Evolutionary conservation across 2,113 vertebrate species (phyloP).

Genomic region (Labrus mixtus): DNA sequence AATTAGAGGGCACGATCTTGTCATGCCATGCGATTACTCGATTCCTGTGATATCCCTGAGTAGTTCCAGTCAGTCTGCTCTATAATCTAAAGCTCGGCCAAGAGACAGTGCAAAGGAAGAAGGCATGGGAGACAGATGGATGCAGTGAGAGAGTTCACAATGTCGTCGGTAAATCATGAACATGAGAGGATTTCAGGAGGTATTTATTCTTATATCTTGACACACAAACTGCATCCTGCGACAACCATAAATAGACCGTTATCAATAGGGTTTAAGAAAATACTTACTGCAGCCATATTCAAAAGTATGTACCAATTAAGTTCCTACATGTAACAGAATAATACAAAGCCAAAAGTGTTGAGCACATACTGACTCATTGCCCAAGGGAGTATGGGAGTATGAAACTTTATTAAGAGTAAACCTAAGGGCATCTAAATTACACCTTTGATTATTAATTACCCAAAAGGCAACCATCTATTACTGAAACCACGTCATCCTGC

Average conservation of each 20-base stretch:
- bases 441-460: constrained; percentile 79
- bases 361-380: constrained; percentile 72
- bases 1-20: constrained; percentile 82
- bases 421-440: constrained; percentile 74
- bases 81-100: constrained; percentile 75
- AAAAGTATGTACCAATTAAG: constrained; percentile 20
- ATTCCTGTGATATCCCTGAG: constrained; percentile 80
- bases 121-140: constrained; percentile 5
- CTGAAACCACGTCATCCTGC: constrained; percentile 64
- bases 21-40: constrained; percentile 79
- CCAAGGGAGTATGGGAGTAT: constrained; percentile 60
- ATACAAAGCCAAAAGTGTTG: constrained; percentile 49
- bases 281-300: neutral
- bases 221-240: constrained; percentile 5
- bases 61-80: constrained; percentile 63
- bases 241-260: constrained; percentile 2
- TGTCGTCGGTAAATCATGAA: constrained; percentile 42
- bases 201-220: constrained; percentile 15
- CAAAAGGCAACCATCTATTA: constrained; percentile 75
- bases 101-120: constrained; percentile 50
- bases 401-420: constrained; percentile 76
- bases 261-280: constrained; percentile 29
- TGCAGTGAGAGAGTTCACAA: constrained; percentile 38
- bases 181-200: constrained; percentile 9
- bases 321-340: constrained; percentile 24